A percentile compares a stretch with the other conserved stretches of the same genome.
Evolutionary conservation across 2,113 vertebrate species (phyloP).

Genomic region (Empidonax traillii): DNA sequence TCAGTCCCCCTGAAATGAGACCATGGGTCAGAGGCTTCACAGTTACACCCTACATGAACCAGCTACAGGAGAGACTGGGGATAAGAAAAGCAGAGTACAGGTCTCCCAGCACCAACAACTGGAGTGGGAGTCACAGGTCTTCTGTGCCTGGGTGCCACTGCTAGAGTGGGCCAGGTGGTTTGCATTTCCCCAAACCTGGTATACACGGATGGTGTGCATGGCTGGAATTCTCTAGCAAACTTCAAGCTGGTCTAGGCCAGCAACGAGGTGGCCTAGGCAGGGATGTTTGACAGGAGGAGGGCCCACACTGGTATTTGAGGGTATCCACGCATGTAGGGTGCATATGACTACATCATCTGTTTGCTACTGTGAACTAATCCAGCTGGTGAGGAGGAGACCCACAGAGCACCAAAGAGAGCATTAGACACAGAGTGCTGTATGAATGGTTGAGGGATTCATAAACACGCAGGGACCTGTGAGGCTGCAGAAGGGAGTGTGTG

Average conservation of each 20-base stretch:
- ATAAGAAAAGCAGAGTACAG: not conserved
- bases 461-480: not conserved
- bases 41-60: not conserved
- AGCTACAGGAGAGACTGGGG: not conserved
- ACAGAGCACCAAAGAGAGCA: not conserved
- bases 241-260: not conserved
- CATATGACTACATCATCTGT: rapidly evolving
- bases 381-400: not conserved
- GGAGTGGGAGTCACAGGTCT: not conserved
- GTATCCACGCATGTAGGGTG: rapidly evolving
- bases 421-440: not conserved
- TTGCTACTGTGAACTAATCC: not conserved
- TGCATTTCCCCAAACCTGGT: not conserved
- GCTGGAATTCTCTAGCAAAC: not conserved
- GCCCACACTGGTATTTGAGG: not conserved
- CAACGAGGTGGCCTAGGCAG: not conserved
- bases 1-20: not conserved
- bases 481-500: not conserved
- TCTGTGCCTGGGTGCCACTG: not conserved
- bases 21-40: not conserved
- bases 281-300: not conserved
- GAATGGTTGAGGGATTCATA: not conserved
- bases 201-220: no score
- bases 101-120: not conserved
- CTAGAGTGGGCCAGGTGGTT: not conserved